Base-by-base conservation (phyloP, 2,888 invertebrate species). In the Liopterus haemorrhoidalis region DNA sequence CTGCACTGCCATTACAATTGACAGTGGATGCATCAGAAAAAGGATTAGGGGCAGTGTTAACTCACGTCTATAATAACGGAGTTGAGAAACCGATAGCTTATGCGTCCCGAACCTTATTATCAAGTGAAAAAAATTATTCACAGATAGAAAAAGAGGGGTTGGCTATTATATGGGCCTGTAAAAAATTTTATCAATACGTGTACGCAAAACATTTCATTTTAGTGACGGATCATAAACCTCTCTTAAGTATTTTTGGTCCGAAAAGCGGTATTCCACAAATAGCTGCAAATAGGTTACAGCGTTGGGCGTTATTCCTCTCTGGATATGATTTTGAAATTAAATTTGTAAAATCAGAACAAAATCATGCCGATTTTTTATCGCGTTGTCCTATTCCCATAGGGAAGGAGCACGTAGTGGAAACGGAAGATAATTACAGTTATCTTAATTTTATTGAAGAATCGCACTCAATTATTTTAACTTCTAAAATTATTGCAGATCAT, bases 11-110 rank as follows among this genome's bases (percentile, higher is more conserved):
- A 20, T 12, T 22, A 22, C 5, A 22, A 36, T 15, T 36, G 9
- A 56, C 62, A 3, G 57, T 62, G 20, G 66, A 70, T 53, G 66
- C 66, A 1, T 62, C 59, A n/a, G 57, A 58, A 8, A 49, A 57
- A 31, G 62, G 60, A 2, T 33, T 63, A 12, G 62, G 60, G 1
- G 56, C 62, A 5, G 59, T 59, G 16, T 22, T 58, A 11, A 48
- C 47, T 22, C 52, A 50, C 8, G 33, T 39, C 15, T 31, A 46
- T 52, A 9, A 46, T 5, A 31, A 57, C 42, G 49, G 44, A 9
- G 38, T 14, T 6, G 49, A 51, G 32, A 45, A 38, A 33, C 54
- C 56, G 5, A 44, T 57, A 11, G 41, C 44, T n/a, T 58, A 49
- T 43, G 52, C 49, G 4, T 53, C 53, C 5, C 33, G 45, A 25